Percentiles rank a stretch among this genome's conserved stretches.
phyloP scores from a whole-genome alignment of 2,113 vertebrate genomes.

The Coregonus clupeaformis region DNA sequence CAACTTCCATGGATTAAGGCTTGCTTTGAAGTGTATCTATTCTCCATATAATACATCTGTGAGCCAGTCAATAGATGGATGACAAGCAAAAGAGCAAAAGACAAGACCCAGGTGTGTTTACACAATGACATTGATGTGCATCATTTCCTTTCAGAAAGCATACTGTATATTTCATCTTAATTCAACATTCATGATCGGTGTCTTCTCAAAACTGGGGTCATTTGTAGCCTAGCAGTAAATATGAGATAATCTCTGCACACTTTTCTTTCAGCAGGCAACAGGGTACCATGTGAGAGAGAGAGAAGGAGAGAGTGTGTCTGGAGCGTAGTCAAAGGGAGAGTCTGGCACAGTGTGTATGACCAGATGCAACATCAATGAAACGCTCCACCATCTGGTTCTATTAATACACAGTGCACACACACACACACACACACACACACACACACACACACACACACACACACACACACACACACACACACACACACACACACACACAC shows the following conservation, averaged over 20 bases:
- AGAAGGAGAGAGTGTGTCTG: background rate
- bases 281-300: constrained; percentile 3
- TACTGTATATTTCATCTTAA: background rate
- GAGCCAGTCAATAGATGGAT: background rate
- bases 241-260: background rate
- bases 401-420: constrained; percentile 26
- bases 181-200: background rate
- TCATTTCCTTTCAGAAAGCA: background rate
- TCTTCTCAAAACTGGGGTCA: background rate
- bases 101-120: background rate
- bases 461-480: constrained; percentile 5
- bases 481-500: background rate
- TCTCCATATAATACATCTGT: background rate
- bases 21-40: background rate
- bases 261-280: constrained; percentile 7
- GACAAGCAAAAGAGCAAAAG: background rate
- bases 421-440: background rate
- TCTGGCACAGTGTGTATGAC: constrained; percentile 11
- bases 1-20: background rate
- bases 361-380: constrained; percentile 46
- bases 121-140: background rate
- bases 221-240: background rate
- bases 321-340: background rate
- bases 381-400: constrained; percentile 38
- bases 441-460: constrained; percentile 14